Base-by-base conservation (phyloP, 2,888 invertebrate genomes). In the Drosophila diplacantha region DNA sequence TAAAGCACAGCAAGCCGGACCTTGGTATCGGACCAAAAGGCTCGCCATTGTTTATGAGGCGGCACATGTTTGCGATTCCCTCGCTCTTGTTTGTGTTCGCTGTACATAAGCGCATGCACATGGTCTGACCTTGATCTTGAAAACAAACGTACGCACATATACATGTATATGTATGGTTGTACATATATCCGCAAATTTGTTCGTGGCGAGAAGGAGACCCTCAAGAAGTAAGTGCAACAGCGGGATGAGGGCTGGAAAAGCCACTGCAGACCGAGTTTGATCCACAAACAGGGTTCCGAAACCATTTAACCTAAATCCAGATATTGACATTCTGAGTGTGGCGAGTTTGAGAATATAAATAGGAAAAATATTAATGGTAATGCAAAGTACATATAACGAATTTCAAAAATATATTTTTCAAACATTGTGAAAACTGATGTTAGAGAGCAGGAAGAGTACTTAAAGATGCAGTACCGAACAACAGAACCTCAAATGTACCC, bases 61-160 rank as follows among this genome's bases (percentile, higher is more conserved):
- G 63, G 72, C 83, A 75, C 81, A 83, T 83, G 79, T 80, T 76
- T 76, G 63, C 61, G 38, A 51, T 71, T 62, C 55, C 57, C 49
- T 60, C 47, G 37, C 38, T 34, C 49, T 54, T 44, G 53, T 20
- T 44, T 32, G 32, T 26, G 11, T 47, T 43, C 31, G 34, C 29
- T 63, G 38, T 68, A 71, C 49, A 76, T 68, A 67, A 59, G 55
- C 53, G 32, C 49, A 12, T 39, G 51, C 69, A 70, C 67, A 68
- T 72, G 37, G 67, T 55, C 78, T 84, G 85, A 85, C 86, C 86
- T 86, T 85, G 85, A 85, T 85, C 86, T 85, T 85, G 84, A 85
- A 79, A 74, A 66, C 55, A 75, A 31, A 70, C 50, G 55, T 34
- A 68, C 50, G 37, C 44, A 32, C 22, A 46, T 22, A 18, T 51